phyloP scores from a whole-genome alignment of 2,113 vertebrate genomes.

The Neodon shergylaensis region DNA sequence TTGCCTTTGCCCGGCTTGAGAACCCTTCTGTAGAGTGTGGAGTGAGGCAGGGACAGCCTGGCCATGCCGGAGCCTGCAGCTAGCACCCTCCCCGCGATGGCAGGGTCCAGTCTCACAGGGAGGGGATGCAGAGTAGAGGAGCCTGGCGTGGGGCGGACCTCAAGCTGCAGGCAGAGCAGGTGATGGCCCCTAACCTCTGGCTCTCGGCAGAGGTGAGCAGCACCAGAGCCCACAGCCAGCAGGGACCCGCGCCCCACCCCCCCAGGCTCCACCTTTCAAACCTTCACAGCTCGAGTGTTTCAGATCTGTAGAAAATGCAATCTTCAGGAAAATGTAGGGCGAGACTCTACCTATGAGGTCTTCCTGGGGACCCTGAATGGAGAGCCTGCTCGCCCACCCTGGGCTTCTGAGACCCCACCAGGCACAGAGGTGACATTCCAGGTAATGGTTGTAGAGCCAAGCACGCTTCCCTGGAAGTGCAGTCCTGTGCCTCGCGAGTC shows the following conservation, averaged over 20 bases:
- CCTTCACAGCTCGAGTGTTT: not conserved
- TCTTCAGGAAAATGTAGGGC: not conserved
- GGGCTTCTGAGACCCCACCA: not conserved
- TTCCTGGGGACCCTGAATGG: not conserved
- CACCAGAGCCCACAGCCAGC: fast-evolving
- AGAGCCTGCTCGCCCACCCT: not conserved
- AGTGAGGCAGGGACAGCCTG: no score
- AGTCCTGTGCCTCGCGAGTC: not conserved
- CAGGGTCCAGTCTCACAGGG: fast-evolving
- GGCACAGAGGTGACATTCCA: slow-evolving; percentile 1
- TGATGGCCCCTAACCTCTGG: no score
- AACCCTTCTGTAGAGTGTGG: not conserved
- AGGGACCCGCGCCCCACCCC: fast-evolving
- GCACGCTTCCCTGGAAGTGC: not conserved
- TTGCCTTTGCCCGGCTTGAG: not conserved
- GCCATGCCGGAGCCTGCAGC: not conserved
- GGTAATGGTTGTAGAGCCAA: slow-evolving; percentile 58
- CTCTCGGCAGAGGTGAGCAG: not conserved
- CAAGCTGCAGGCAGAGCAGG: not conserved
- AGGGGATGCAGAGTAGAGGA: not conserved
- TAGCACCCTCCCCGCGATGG: fast-evolving
- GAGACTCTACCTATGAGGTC: not conserved
- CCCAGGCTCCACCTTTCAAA: fast-evolving
- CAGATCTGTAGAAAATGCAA: not conserved
- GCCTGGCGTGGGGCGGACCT: fast-evolving